A percentile compares a stretch with the other conserved stretches of the same genome.
These are phyloP conservation scores for Sarcophaga subvicina DNA, from an alignment of 2,888 invertebrate species.

Conservation along the genomic window DNA sequence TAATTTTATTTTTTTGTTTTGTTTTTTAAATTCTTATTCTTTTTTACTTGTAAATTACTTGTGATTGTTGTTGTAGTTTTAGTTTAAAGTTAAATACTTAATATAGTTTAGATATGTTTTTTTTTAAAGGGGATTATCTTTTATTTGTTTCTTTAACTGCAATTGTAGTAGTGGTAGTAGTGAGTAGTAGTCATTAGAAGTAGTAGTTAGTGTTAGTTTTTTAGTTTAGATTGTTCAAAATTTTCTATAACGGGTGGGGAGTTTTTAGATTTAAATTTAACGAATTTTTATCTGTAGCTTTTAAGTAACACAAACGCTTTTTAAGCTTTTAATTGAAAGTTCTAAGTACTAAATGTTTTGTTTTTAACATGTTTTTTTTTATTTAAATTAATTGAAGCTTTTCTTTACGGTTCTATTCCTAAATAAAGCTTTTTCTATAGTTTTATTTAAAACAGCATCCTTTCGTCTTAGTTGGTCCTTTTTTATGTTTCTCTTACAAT, in stretches of 20 bases:
- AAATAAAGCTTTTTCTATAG: conserved; percentile 15
- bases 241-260: conserved; percentile 26
- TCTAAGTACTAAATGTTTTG: not conserved
- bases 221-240: not conserved
- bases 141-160: not conserved
- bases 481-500: not conserved
- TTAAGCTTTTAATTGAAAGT: conserved; percentile 8
- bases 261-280: conserved; percentile 7
- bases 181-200: not conserved
- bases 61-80: conserved; percentile 26
- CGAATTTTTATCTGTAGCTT: not conserved
- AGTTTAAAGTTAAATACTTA: not conserved
- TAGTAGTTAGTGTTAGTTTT: not conserved
- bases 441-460: too few relatives aligned
- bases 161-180: not conserved
- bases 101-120: conserved; percentile 43
- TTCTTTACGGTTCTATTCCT: not conserved
- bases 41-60: conserved; percentile 12
- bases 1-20: not conserved
- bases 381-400: not conserved
- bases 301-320: not conserved
- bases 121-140: not conserved
- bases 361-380: not conserved
- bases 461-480: not conserved
- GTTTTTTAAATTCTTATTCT: conserved; percentile 30